Conservation (phyloP, 2,113 vertebrate genomes). For the Prolemur simus region DNA sequence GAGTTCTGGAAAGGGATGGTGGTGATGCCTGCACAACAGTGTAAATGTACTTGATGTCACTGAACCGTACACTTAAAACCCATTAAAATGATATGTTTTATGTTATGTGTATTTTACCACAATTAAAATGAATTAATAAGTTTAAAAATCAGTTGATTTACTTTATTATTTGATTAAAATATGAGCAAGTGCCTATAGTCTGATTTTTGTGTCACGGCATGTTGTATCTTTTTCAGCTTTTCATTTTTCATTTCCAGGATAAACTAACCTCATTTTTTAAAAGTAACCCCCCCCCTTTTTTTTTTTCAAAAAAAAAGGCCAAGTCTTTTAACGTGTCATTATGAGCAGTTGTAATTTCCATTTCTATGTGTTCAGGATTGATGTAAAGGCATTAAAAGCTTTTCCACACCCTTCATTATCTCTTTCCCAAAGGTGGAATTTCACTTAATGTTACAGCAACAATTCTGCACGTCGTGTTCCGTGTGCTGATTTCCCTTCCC, state of each 20-base stretch:
- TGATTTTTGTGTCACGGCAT: background rate
- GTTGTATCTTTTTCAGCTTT: background rate
- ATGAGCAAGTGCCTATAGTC: background rate
- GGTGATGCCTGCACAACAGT: no score
- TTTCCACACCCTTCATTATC: background rate
- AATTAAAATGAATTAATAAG: background rate
- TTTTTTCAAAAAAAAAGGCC: background rate
- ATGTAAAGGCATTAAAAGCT: background rate
- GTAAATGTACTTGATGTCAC: background rate
- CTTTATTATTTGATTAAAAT: background rate
- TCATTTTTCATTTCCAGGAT: background rate
- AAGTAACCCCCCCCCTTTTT: background rate
- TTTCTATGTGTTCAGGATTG: background rate
- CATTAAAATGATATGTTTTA: background rate
- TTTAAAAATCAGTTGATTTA: background rate
- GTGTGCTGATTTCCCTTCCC: background rate
- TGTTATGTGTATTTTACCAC: background rate
- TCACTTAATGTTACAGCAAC: background rate
- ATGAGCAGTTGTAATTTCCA: background rate
- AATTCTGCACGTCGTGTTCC: background rate
- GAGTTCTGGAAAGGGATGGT: background rate
- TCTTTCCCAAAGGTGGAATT: constrained; percentile 24
- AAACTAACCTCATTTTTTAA: background rate
- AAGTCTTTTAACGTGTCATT: background rate
- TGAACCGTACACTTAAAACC: background rate